Conservation (phyloP, 2,888 invertebrate genomes). For the Stenodera caucasica region DNA sequence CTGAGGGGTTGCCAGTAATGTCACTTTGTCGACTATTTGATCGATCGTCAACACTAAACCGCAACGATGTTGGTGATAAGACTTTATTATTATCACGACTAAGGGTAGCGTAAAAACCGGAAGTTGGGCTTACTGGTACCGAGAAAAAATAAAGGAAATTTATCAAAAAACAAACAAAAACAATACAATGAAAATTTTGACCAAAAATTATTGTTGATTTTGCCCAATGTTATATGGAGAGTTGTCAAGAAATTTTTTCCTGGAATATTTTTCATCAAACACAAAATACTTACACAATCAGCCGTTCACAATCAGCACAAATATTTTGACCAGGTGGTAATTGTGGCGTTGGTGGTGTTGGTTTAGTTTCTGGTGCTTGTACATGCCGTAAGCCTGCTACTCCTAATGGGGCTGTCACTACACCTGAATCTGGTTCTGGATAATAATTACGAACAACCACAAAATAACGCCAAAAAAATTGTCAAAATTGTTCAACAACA, state of each 20-base stretch:
- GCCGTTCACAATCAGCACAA: conserved; percentile 95
- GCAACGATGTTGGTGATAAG: conserved; percentile 61
- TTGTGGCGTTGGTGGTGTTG: conserved; percentile 68
- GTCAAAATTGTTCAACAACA: background rate
- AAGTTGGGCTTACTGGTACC: conserved; percentile 46
- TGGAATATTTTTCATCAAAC: too few species aligned
- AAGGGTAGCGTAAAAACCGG: conserved; percentile 73
- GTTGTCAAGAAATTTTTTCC: too few species aligned
- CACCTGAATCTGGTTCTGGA: conserved; percentile 56
- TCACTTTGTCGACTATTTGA: conserved; percentile 33
- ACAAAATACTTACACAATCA: conserved; percentile 87
- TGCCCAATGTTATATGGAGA: conserved; percentile 11
- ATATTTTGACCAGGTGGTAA: conserved; percentile 88
- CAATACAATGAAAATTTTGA: background rate
- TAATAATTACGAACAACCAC: conserved; percentile 14
- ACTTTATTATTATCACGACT: conserved; percentile 62
- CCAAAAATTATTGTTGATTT: background rate
- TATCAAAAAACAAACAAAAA: conserved; percentile 19
- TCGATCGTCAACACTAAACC: conserved; percentile 52
- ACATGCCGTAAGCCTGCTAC: conserved; percentile 71
- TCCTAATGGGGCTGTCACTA: conserved; percentile 55
- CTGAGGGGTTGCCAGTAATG: conserved; percentile 47
- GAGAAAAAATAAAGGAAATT: conserved; percentile 32
- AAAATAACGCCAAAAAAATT: background rate
- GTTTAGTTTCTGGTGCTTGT: conserved; percentile 68